Evolutionary conservation across 2,797 vertebrate genomes (phyloP), one percentile per base, ranked within the genome.

Genomic region (Ateles fusciceps): DNA sequence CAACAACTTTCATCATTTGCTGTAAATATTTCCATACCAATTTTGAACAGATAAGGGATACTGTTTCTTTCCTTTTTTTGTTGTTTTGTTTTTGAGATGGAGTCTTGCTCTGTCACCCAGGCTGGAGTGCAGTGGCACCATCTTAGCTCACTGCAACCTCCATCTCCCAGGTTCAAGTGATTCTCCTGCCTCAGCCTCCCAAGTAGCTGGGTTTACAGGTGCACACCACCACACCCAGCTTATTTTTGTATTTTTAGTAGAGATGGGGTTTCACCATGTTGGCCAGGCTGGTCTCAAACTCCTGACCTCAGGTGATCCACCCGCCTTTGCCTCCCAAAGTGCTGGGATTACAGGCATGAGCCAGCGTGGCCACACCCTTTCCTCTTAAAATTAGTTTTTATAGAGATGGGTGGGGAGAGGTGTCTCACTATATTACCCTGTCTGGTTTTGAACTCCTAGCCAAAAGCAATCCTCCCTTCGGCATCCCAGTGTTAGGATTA

Each of bases 11-110:
- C 30, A 89, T 57, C 42, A 61, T 28, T n/a, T 94, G 52, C 19
- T 84, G 42, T 61, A 81, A 86, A 72, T 94, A 72, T 57, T 79
- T 89, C 52, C 12, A n/a, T 72, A 42, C 84, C 50, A 92, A 80
- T 79, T 85, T 79, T 17, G 52, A 80, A 94, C 22, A 83, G 8
- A 55, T 24, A 78, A 68, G 44, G 33, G 17, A 17, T n/a, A n/a
- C 8, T 68, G 30, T 68, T 68, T 68, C 33, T n/a, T 68, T 68
- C 61, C 33, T n/a, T 64, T 68, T 64, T 64, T 33, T 30, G 14
- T 15, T 64, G 13, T 33, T 55, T 57, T 24, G 33, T 68, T 68
- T n/a, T n/a, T 68, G 61, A 68, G 64, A 68, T 4, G 0, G 33
- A 68, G 64, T 68, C 64, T 68, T 68, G 64, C 33, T 68, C 64